Evolutionary conservation across 1,140 invertebrate genomes (phyloP).

Genomic region (Parasteatoda tepidariorum): DNA sequence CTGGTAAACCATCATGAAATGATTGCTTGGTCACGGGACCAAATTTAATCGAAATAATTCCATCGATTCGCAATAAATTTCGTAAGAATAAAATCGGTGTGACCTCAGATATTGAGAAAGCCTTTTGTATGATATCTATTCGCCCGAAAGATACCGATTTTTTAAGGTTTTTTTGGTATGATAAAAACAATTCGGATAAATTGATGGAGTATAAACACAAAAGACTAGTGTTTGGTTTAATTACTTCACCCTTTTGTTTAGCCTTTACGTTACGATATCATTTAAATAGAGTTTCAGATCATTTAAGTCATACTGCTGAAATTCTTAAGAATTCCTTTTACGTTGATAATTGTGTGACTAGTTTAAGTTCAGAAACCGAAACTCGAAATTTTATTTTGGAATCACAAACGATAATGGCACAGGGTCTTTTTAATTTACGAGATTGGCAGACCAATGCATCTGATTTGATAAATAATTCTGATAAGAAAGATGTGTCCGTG

Average conservation of each 20-base stretch:
- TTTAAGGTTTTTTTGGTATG: slow-evolving; percentile 31
- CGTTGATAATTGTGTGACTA: slow-evolving; percentile 37
- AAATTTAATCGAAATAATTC: slow-evolving; percentile 34
- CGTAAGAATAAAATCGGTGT: neutral
- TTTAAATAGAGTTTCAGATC: slow-evolving; percentile 8
- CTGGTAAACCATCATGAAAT: slow-evolving; percentile 7
- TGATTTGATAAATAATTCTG: neutral
- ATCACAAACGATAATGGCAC: slow-evolving; percentile 2
- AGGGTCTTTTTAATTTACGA: slow-evolving; percentile 22
- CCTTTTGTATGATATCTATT: slow-evolving; percentile 2
- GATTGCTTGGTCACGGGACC: slow-evolving; percentile 20
- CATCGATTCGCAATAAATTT: slow-evolving; percentile 12
- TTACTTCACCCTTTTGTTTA: slow-evolving; percentile 20
- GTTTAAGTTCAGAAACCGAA: neutral
- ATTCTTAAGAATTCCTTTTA: slow-evolving; percentile 26
- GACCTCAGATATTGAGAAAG: slow-evolving; percentile 8
- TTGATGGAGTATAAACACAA: neutral
- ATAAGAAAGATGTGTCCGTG: neutral
- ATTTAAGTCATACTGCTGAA: neutral
- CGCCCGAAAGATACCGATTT: slow-evolving; percentile 15
- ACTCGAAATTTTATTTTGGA: neutral
- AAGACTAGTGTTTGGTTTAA: slow-evolving; percentile 39
- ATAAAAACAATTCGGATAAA: neutral
- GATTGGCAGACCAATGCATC: neutral
- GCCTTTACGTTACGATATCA: slow-evolving; percentile 1